Base-by-base conservation (phyloP, 1,140 invertebrate genomes). In the Solenopsis invicta region DNA sequence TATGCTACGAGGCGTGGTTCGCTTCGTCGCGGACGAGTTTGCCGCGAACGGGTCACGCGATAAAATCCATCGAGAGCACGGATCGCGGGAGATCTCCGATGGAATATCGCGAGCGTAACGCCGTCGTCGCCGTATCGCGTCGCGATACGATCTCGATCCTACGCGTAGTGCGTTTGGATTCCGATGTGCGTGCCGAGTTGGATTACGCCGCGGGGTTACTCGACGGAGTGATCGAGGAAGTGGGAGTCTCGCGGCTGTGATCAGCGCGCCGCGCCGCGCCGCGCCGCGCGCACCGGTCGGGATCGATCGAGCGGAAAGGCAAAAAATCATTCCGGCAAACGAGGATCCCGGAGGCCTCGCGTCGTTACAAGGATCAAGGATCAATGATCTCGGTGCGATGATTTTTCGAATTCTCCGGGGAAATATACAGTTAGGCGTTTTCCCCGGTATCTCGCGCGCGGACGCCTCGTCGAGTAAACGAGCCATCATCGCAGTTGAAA, bases 311-410 rank as follows among this genome's bases (percentile, higher is more conserved):
- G 80, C 80, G 80, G 80, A 84, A 84, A 84, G 80, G 41, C 80
- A 84, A 75, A 84, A 84, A 84, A 84, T 84, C 80, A 84, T 84
- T 84, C 80, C 80, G 69, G 80, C 80, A 84, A 84, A 84, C 80
- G 80, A 84, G 80, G 80, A 84, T 74, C 80, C 80, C 80, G 80
- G 80, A 84, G 80, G 80, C 80, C 80, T 84, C 80, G 54, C 72
- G 80, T 84, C 80, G 80, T 84, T 84, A 84, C 52, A 74, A 84
- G 67, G 80, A 84, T 84, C 80, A 84, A 84, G 80, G 80, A 84
- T 84, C 80, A 84, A 74, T 84, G 80, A 84, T 84, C 69, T 84
- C 80, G 41, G 69, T 84, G 54, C 80, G 45, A 84, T 84, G 45
- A 84, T 84, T 84, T 84, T 84, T 84, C 69, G 41, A 74, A 84